These are phyloP conservation scores for Sminthurinus aureus DNA, from an alignment of 2,888 invertebrate species.

Conservation along the genomic window DNA sequence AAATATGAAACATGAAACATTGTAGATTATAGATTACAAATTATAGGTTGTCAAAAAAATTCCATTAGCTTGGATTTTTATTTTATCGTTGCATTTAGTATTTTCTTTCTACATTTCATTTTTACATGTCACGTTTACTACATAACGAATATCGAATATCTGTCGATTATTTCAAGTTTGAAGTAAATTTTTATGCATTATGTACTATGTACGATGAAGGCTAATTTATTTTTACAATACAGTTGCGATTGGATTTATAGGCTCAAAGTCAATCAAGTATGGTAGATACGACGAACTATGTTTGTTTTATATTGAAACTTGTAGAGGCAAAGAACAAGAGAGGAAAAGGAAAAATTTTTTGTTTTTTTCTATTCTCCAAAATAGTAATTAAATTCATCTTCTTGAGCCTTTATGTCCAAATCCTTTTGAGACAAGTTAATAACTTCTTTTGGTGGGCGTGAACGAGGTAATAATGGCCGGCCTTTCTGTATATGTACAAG, in stretches of 20 bases:
- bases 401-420: slow-evolving; percentile 57
- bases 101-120: too few species aligned
- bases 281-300: not conserved
- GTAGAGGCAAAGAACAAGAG: not conserved
- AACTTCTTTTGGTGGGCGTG: slow-evolving; percentile 55
- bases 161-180: too few species aligned
- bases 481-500: slow-evolving; percentile 51
- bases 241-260: not conserved
- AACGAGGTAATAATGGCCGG: slow-evolving; percentile 51
- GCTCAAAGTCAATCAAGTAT: not conserved
- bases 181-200: not conserved
- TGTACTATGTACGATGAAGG: not conserved
- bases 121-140: not conserved
- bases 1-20: too few species aligned
- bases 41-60: too few species aligned
- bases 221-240: not conserved
- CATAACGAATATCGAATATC: too few species aligned
- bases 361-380: slow-evolving; percentile 47
- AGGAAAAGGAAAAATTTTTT: not conserved
- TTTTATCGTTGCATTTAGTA: too few species aligned
- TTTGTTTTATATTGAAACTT: not conserved
- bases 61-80: too few species aligned
- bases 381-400: slow-evolving; percentile 58
- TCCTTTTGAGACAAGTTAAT: slow-evolving; percentile 56
- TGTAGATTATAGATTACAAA: too few species aligned